phyloP scores from a whole-genome alignment of 1,140 invertebrate species.

The Drosophila trapezifrons region DNA sequence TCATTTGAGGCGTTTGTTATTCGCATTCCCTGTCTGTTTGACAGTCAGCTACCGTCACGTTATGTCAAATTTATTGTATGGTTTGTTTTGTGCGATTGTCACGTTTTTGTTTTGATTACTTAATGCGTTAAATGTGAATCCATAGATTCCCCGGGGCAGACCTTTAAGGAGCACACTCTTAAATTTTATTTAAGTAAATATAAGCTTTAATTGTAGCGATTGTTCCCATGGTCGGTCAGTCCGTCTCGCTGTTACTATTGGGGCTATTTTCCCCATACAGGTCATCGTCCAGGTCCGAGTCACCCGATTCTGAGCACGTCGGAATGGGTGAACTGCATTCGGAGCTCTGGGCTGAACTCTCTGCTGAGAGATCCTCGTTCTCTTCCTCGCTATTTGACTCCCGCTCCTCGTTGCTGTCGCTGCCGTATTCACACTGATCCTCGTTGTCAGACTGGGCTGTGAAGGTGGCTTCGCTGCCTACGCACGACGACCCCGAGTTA shows the following conservation, averaged over 20 bases:
- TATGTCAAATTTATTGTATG: slow-evolving; percentile 59
- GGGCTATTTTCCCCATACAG: not conserved
- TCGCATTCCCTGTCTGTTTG: slow-evolving; percentile 44
- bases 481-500: not conserved
- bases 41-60: slow-evolving; percentile 47
- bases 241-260: slow-evolving; percentile 31
- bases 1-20: slow-evolving; percentile 39
- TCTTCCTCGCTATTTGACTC: slow-evolving; percentile 5
- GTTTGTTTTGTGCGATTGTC: slow-evolving; percentile 74
- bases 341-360: slow-evolving; percentile 16
- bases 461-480: not conserved
- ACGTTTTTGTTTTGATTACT: slow-evolving; percentile 69
- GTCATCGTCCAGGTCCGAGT: slow-evolving; percentile 25
- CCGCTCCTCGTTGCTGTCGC: slow-evolving; percentile 13
- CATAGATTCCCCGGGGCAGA: not conserved
- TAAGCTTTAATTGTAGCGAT: slow-evolving; percentile 1
- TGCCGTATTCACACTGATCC: not conserved
- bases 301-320: slow-evolving; percentile 7
- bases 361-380: not conserved
- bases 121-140: slow-evolving; percentile 29
- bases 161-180: not conserved
- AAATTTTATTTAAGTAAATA: slow-evolving; percentile 6
- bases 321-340: not conserved
- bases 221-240: slow-evolving; percentile 6
- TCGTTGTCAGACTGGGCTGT: not conserved